Evolutionary conservation across 2,797 vertebrate species (phyloP).

Genomic region (Hypotaenidia philippensis): DNA sequence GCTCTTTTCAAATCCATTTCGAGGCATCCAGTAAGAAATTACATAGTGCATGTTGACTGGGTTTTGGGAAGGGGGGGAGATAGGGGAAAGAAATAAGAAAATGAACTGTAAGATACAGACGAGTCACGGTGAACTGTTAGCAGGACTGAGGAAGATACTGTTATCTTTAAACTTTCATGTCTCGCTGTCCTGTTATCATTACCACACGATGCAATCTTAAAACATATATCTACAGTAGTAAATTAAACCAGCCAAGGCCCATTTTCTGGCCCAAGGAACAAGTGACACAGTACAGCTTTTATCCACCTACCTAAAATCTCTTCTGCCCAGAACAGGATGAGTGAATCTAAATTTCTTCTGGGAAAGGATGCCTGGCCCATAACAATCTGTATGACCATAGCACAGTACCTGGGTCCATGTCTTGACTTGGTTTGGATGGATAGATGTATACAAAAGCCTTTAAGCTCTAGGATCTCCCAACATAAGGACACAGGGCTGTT

Average conservation of each 20-base stretch:
- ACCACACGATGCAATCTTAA: constrained; percentile 28
- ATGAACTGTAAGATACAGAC: not conserved
- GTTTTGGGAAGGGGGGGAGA: not conserved
- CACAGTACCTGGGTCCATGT: not conserved
- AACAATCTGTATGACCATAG: not conserved
- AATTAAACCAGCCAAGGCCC: constrained; percentile 43
- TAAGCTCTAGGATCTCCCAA: too few relatives aligned
- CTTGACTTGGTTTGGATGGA: not conserved
- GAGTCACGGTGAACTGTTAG: not conserved
- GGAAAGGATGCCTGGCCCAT: not conserved
- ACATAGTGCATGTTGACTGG: not conserved
- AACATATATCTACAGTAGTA: constrained; percentile 28
- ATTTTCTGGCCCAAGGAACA: constrained; percentile 35
- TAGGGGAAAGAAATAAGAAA: not conserved
- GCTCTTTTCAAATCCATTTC: not conserved
- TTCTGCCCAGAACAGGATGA: not conserved
- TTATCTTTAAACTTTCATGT: constrained; percentile 58
- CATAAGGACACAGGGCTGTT: too few relatives aligned
- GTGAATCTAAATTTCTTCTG: not conserved
- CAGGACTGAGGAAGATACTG: not conserved
- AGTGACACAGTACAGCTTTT: not conserved
- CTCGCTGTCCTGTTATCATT: constrained; percentile 33
- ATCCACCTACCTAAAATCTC: not conserved
- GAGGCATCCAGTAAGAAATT: not conserved
- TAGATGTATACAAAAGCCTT: not conserved